phyloP scores from a whole-genome alignment of 2,797 vertebrate genomes.

The Zenarchopterus dispar region DNA sequence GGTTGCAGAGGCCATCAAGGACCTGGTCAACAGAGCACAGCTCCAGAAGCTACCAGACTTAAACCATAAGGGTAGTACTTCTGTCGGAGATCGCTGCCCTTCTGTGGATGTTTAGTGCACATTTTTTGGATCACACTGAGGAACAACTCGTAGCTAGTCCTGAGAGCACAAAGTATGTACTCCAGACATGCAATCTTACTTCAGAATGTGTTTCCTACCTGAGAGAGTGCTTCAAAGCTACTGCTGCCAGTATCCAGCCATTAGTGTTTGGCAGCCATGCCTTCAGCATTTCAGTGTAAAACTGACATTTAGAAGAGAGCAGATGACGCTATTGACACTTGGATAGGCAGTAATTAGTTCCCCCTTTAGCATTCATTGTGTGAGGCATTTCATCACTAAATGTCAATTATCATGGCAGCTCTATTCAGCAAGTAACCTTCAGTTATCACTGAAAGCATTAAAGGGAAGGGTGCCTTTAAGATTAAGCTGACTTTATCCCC shows the following conservation, averaged over 20 bases:
- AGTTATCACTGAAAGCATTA: slow-evolving; percentile 76
- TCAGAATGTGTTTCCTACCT: slow-evolving; percentile 35
- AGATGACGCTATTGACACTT: slow-evolving; percentile 78
- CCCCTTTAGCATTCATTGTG: slow-evolving; percentile 77
- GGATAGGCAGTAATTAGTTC: slow-evolving; percentile 81
- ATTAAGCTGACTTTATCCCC: slow-evolving; percentile 73
- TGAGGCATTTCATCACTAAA: slow-evolving; percentile 81
- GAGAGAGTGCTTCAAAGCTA: slow-evolving; percentile 35
- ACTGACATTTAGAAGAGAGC: slow-evolving; percentile 82
- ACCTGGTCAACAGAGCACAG: too few relatives aligned
- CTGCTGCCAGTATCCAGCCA: slow-evolving; percentile 55
- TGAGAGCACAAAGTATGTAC: background rate
- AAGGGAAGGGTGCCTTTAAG: slow-evolving; percentile 71
- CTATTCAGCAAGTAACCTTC: slow-evolving; percentile 77
- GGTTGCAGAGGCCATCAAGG: too few relatives aligned
- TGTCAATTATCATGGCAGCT: slow-evolving; percentile 83
- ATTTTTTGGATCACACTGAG: too few relatives aligned
- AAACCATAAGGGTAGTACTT: too few relatives aligned
- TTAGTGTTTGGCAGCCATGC: slow-evolving; percentile 59
- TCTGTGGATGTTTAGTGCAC: too few relatives aligned
- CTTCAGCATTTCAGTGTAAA: slow-evolving; percentile 76
- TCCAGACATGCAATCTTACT: background rate
- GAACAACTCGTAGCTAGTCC: background rate
- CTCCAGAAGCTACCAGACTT: too few relatives aligned
- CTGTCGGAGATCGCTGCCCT: background rate